Percentiles rank a stretch among this genome's conserved stretches.
Conservation (phyloP, 2,888 invertebrate genomes). For the Bedellia somnulentella region DNA sequence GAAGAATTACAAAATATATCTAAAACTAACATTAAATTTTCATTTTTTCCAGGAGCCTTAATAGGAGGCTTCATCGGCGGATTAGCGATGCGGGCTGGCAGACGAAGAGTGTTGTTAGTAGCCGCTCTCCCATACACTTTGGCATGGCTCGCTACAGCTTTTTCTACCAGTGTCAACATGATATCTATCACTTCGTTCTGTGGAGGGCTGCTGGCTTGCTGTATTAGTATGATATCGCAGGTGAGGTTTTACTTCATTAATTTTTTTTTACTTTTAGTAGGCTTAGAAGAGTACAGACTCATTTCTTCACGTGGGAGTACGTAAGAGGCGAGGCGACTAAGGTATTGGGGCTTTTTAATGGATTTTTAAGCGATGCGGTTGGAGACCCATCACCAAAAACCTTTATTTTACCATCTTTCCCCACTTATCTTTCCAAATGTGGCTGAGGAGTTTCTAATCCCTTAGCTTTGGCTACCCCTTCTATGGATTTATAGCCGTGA, state of each 20-base stretch:
- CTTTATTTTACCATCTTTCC: too few relatives aligned
- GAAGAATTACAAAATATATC: neutral
- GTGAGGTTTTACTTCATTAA: conserved; percentile 36
- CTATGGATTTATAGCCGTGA: too few relatives aligned
- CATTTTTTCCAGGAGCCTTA: conserved; percentile 65
- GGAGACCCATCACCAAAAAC: too few relatives aligned
- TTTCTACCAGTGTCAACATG: conserved; percentile 72
- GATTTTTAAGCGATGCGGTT: too few relatives aligned
- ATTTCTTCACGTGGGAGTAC: too few relatives aligned
- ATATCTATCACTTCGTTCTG: conserved; percentile 79
- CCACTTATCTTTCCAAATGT: too few relatives aligned
- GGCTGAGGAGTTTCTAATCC: too few relatives aligned
- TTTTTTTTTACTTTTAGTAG: too few relatives aligned
- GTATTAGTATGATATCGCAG: conserved; percentile 74
- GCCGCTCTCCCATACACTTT: conserved; percentile 72
- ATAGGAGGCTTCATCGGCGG: conserved; percentile 80
- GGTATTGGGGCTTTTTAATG: too few relatives aligned
- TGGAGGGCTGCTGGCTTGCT: conserved; percentile 76
- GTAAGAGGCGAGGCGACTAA: too few relatives aligned
- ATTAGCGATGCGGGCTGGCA: conserved; percentile 74
- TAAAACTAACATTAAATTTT: neutral
- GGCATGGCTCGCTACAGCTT: conserved; percentile 78
- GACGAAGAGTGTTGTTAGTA: conserved; percentile 68
- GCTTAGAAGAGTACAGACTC: too few relatives aligned
- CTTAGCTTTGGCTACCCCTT: too few relatives aligned